Conservation (phyloP, 2,797 vertebrate species). For the Macrochelys suwanniensis region DNA sequence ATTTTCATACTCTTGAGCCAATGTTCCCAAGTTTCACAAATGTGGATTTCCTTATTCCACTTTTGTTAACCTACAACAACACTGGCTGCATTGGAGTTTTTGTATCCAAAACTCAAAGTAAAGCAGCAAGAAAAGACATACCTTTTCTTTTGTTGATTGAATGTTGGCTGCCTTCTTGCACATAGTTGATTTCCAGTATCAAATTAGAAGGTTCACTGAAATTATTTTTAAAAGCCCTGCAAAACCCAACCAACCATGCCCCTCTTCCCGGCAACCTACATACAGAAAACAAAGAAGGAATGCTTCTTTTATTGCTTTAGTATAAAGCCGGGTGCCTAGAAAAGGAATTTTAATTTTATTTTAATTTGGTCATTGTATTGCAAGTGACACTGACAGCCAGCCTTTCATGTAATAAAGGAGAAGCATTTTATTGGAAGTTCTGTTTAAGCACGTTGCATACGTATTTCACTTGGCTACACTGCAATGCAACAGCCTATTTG, state of each 20-base stretch:
- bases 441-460: conserved; percentile 52
- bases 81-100: not conserved
- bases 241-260: not conserved
- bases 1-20: not conserved
- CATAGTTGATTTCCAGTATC: conserved; percentile 61
- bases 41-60: not conserved
- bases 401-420: conserved; percentile 52
- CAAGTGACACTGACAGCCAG: conserved; percentile 44
- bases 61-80: not conserved
- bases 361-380: conserved; percentile 64
- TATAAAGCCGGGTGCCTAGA: no score
- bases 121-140: conserved; percentile 40
- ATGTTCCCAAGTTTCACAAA: not conserved
- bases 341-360: conserved; percentile 21
- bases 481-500: not conserved
- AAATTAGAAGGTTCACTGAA: conserved; percentile 63
- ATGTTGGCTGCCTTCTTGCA: conserved; percentile 23
- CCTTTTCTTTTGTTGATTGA: conserved; percentile 37
- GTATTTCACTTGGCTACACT: conserved; percentile 49
- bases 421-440: conserved; percentile 71
- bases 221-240: conserved; percentile 59
- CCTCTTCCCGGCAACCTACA: not conserved
- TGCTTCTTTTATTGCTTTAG: conserved; percentile 43
- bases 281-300: conserved; percentile 43
- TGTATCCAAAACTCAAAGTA: not conserved